Base-by-base conservation (phyloP, 2,113 vertebrate species). In the Psittacara wagleri region DNA sequence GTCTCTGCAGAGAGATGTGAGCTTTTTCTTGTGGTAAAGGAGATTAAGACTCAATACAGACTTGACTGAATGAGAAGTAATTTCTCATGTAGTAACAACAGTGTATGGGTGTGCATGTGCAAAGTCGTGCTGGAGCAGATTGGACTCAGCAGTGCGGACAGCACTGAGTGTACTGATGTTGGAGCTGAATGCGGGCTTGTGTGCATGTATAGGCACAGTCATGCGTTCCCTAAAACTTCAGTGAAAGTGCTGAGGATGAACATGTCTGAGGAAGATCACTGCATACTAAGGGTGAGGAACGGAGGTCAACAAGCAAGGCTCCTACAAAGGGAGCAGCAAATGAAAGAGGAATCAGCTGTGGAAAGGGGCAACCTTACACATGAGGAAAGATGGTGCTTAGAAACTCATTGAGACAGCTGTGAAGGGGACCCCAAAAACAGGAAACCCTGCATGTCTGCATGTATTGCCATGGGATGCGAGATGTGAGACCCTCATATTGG, bases 131-230 rank as follows among this genome's bases (percentile, higher is more conserved):
- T 57, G 66, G 49, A 78, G 61, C 48, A 69, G 61, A 28, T 11
- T 39, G 25, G 37, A 37, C 44, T 41, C 29, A 9, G 49, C 33
- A 51, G 43, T 0, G 19, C 35, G 23, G 27, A 22, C 18, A 59
- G 33, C 61, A 24, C 11, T 25, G 54, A 33, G 43, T 46, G 46
- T 19, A 8, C 43, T 23, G 37, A 7, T 25, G 37, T 20, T 63
- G 61, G 41, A 62, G 70, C 3, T 1, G 1, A 54, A 39, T 1
- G 0, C 12, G 27, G 33, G n/a, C 63, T 52, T 78, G n/a, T 24
- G 52, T 43, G 11, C 2, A 0, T 13, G 9, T 37, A 8, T 7
- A 51, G 33, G 20, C 33, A 46, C 1, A n/a, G 55, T 29, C 24
- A 2, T 8, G 25, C 25, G 25, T 44, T 59, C 13, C 1, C 2